These are phyloP conservation scores for Cryptocephalus moraei DNA, from an alignment of 2,888 invertebrate genomes.

Conservation along the genomic window DNA sequence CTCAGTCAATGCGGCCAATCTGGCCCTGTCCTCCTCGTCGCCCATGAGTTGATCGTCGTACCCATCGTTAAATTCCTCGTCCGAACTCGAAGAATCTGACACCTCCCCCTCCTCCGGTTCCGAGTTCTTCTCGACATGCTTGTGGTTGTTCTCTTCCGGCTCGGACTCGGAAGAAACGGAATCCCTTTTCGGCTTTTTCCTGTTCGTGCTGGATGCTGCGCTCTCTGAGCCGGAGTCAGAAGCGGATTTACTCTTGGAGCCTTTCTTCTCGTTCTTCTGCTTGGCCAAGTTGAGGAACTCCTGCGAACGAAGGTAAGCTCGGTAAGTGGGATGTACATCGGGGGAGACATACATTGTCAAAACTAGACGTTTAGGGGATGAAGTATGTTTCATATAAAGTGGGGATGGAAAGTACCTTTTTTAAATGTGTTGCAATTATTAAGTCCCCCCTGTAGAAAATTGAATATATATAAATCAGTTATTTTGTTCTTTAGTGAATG, in stretches of 20 bases:
- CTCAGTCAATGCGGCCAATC: conserved; percentile 87
- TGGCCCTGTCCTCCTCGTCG: conserved; percentile 86
- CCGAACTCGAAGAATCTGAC: conserved; percentile 54
- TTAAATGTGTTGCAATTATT: not conserved
- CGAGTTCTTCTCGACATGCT: conserved; percentile 41
- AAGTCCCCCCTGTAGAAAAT: not conserved
- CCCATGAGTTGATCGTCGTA: conserved; percentile 96
- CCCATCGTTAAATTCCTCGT: conserved; percentile 91
- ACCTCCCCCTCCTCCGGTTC: conserved; percentile 88
- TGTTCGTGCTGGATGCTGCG: conserved; percentile 13
- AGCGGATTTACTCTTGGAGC: conserved; percentile 29
- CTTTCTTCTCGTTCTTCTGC: conserved; percentile 58
- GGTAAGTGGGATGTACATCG: not conserved
- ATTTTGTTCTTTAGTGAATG: too few relatives aligned
- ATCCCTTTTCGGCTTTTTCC: conserved; percentile 28
- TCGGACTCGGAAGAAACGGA: conserved; percentile 32
- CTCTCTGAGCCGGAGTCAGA: conserved; percentile 36
- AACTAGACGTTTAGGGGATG: too few relatives aligned
- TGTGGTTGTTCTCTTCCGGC: conserved; percentile 36
- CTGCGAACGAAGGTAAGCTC: conserved; percentile 38
- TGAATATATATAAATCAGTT: too few relatives aligned
- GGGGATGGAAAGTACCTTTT: too few relatives aligned
- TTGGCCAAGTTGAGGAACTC: conserved; percentile 74
- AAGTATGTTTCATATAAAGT: too few relatives aligned
- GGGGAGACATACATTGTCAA: too few relatives aligned